Percentiles rank a stretch among this genome's conserved stretches.
Evolutionary conservation across 2,113 vertebrate genomes (phyloP).

Genomic region (Thamnaconus septentrionalis): DNA sequence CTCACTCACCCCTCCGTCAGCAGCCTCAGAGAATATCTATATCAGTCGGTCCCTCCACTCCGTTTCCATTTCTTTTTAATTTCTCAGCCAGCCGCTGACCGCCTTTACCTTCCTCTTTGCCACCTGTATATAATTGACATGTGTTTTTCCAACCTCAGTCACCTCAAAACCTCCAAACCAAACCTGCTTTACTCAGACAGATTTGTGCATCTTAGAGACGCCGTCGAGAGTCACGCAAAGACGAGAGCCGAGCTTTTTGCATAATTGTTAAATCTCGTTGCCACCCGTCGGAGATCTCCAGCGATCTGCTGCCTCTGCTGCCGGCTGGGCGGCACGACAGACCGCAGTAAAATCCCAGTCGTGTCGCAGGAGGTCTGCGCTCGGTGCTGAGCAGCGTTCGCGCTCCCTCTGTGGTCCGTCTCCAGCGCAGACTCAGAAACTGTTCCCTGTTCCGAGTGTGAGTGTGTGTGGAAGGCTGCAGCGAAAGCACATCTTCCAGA

Average conservation of each 20-base stretch:
- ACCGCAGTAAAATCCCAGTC: constrained; percentile 48
- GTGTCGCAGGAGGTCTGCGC: constrained; percentile 38
- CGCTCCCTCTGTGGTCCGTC: constrained; percentile 15
- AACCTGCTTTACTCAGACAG: constrained; percentile 19
- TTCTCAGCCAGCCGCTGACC: neutral
- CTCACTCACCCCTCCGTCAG: constrained; percentile 12
- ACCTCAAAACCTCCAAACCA: neutral
- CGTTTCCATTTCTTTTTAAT: constrained; percentile 11
- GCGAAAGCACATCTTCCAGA: constrained; percentile 31
- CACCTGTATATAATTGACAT: neutral
- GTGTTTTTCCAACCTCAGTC: neutral
- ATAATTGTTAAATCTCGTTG: neutral
- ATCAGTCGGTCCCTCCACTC: neutral
- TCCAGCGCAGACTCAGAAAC: constrained; percentile 23
- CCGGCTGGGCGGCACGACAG: constrained; percentile 10
- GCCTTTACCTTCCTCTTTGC: constrained; percentile 4
- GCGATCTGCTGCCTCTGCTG: constrained; percentile 45
- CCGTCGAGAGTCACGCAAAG: no score
- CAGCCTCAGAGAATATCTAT: neutral
- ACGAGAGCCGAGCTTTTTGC: no score
- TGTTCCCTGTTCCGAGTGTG: constrained; percentile 4
- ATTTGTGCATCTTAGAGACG: constrained; percentile 1
- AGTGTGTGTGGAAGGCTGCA: constrained; percentile 19
- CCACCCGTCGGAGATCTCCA: constrained; percentile 41
- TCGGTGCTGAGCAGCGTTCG: neutral